A percentile compares a stretch with the other conserved stretches of the same genome.
These are phyloP conservation scores for Cavia aperea DNA, from an alignment of 2,113 vertebrate genomes.

Conservation along the genomic window DNA sequence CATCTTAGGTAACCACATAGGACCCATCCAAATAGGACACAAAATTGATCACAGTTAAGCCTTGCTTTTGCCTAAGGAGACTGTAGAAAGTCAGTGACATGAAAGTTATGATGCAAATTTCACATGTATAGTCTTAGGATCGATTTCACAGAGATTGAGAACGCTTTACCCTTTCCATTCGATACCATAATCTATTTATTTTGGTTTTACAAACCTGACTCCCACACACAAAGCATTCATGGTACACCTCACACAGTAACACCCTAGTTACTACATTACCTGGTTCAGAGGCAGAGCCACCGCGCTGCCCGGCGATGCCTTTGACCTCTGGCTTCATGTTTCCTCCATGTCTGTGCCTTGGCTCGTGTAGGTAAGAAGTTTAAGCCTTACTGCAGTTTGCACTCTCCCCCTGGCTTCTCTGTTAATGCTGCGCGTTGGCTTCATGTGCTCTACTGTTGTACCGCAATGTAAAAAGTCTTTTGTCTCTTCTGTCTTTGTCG, in stretches of 20 bases:
- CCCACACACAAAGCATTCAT: conserved; percentile 45
- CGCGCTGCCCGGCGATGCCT: background rate
- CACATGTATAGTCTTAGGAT: background rate
- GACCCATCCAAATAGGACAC: background rate
- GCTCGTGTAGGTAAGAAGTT: conserved; percentile 70
- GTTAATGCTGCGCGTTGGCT: conserved; percentile 75
- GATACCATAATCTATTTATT: conserved; percentile 57
- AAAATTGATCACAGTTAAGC: background rate
- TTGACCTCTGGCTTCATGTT: conserved; percentile 53
- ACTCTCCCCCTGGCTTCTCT: conserved; percentile 70
- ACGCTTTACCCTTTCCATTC: conserved; percentile 59
- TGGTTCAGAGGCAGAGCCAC: conserved; percentile 30
- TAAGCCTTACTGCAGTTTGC: conserved; percentile 67
- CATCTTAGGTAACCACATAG: conserved; percentile 15
- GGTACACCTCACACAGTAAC: conserved; percentile 47
- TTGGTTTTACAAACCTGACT: conserved; percentile 36
- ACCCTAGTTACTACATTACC: conserved; percentile 30
- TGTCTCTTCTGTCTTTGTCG: conserved; percentile 89
- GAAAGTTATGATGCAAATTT: background rate
- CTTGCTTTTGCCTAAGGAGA: background rate
- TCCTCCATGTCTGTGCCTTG: conserved; percentile 62
- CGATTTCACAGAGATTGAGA: conserved; percentile 34
- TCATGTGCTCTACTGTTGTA: conserved; percentile 79
- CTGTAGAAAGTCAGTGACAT: background rate
- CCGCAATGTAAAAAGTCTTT: conserved; percentile 84